Evolutionary conservation across 2,113 vertebrate genomes (phyloP).

Genomic region (Eolophus roseicapilla): DNA sequence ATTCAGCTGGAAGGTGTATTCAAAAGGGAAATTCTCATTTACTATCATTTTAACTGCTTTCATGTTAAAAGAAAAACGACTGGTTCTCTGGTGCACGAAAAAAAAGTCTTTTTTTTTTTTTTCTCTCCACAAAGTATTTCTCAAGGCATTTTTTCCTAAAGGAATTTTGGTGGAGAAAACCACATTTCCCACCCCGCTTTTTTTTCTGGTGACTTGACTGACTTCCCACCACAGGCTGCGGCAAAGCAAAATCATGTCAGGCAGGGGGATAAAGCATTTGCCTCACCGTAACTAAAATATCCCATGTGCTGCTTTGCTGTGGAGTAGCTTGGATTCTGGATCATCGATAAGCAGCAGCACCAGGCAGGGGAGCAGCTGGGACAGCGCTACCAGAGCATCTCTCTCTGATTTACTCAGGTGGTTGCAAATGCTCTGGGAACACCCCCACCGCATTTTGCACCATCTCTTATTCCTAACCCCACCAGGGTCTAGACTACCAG

Average conservation of each 20-base stretch:
- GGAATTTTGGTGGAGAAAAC: not conserved
- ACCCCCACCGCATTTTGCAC: not conserved
- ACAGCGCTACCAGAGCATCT: rapidly evolving
- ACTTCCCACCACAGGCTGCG: not conserved
- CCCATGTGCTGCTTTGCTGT: not conserved
- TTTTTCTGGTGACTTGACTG: not conserved
- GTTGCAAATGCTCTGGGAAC: not conserved
- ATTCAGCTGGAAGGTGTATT: not conserved
- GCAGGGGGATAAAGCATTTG: not conserved
- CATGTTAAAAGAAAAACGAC: not conserved
- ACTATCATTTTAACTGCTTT: not conserved
- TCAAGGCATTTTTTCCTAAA: not conserved
- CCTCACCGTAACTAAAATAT: rapidly evolving
- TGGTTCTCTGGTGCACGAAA: not conserved
- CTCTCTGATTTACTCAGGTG: not conserved
- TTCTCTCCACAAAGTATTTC: not conserved
- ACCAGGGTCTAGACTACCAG: not conserved
- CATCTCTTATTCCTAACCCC: not conserved
- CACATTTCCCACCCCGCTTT: not conserved
- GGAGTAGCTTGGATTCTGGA: not conserved
- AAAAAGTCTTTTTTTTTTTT: not conserved
- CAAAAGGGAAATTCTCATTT: not conserved
- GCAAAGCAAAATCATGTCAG: not conserved
- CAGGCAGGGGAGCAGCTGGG: not conserved
- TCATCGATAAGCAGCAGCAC: rapidly evolving